Evolutionary conservation across 1,140 invertebrate genomes (phyloP).

Genomic region (Drosophila subpulchrella): DNA sequence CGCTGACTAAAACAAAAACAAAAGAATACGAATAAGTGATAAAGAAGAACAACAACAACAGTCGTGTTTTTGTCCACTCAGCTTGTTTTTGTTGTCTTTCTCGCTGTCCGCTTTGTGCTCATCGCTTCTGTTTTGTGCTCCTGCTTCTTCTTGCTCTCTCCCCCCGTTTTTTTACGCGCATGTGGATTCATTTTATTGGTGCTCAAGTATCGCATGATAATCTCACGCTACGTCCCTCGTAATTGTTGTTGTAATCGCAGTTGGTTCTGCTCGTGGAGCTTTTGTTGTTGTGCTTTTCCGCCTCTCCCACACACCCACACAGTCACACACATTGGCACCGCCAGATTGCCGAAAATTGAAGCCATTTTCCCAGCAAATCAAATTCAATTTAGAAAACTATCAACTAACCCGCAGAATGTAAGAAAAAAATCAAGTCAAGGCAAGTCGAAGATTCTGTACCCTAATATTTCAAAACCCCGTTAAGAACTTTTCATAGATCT

Average conservation of each 20-base stretch:
- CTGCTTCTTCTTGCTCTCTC: slow-evolving; percentile 8
- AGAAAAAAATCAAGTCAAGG: not conserved
- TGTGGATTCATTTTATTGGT: slow-evolving; percentile 84
- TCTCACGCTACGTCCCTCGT: slow-evolving; percentile 39
- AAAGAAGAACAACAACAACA: slow-evolving; percentile 1
- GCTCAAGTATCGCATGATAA: slow-evolving; percentile 79
- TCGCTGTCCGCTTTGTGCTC: not conserved
- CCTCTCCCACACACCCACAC: slow-evolving; percentile 20
- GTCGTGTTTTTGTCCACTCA: slow-evolving; percentile 37
- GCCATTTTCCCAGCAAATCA: slow-evolving; percentile 30
- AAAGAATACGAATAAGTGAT: not conserved
- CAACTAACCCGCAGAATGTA: slow-evolving; percentile 6
- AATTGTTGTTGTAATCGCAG: slow-evolving; percentile 29
- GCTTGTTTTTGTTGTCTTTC: slow-evolving; percentile 45
- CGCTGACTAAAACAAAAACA: slow-evolving; percentile 27
- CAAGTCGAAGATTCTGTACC: not conserved
- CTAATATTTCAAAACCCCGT: not conserved
- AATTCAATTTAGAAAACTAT: slow-evolving; percentile 32
- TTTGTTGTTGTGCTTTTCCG: slow-evolving; percentile 69
- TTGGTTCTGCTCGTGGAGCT: slow-evolving; percentile 13
- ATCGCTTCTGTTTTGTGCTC: slow-evolving; percentile 36
- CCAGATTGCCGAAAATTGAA: slow-evolving; percentile 1
- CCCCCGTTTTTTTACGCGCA: slow-evolving; percentile 32
- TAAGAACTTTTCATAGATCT: no score
- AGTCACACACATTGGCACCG: not conserved